phyloP scores from a whole-genome alignment of 1,140 invertebrate species.

The Zaprionus vittiger region DNA sequence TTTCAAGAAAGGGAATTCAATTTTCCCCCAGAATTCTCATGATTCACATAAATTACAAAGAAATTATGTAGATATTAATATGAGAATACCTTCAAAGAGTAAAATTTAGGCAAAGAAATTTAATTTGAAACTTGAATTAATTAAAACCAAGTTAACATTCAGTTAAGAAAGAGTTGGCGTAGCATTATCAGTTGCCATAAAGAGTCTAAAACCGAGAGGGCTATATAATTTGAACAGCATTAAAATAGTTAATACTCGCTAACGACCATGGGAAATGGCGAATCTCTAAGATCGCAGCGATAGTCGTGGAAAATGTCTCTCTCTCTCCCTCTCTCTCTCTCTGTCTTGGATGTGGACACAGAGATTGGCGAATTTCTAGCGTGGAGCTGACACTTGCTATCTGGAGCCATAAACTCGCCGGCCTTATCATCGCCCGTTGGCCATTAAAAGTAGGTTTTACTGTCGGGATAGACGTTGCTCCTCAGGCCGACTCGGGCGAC shows the following conservation, averaged over 20 bases:
- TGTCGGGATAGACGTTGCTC: slow-evolving; percentile 42
- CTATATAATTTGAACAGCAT: slow-evolving; percentile 3
- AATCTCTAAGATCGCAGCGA: slow-evolving; percentile 8
- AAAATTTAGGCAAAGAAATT: not conserved
- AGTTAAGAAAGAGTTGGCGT: not conserved
- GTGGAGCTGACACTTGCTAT: slow-evolving; percentile 78
- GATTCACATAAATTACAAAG: slow-evolving; percentile 43
- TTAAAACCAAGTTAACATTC: not conserved
- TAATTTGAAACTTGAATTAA: not conserved
- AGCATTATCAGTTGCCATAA: slow-evolving; percentile 3
- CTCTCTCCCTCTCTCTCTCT: not conserved
- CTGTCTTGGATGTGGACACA: not conserved
- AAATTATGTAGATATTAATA: slow-evolving; percentile 46
- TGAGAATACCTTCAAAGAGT: not conserved
- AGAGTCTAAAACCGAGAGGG: not conserved
- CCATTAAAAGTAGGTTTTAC: slow-evolving; percentile 76
- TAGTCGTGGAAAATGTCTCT: not conserved
- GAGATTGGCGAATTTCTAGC: slow-evolving; percentile 5
- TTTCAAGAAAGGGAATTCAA: slow-evolving; percentile 44
- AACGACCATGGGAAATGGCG: slow-evolving; percentile 21
- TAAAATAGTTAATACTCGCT: slow-evolving; percentile 14
- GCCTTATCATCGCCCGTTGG: slow-evolving; percentile 63
- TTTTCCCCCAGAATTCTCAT: slow-evolving; percentile 32
- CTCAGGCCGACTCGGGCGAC: slow-evolving; percentile 26
- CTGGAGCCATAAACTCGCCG: slow-evolving; percentile 72